phyloP scores from a whole-genome alignment of 2,797 vertebrate species.

The Pseudochirops corinnae region DNA sequence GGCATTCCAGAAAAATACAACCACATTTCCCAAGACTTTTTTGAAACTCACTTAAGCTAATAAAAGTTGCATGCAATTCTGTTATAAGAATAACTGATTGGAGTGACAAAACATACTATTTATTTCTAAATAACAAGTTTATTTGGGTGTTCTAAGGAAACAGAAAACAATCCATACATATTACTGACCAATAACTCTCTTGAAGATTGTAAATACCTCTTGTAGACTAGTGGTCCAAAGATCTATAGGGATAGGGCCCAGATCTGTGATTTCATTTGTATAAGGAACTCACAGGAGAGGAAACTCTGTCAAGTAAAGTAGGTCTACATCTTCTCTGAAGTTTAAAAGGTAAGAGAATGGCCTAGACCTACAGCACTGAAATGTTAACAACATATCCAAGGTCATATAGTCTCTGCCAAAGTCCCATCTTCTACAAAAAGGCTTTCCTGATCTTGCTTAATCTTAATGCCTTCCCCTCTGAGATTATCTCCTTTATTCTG shows the following conservation, averaged over 20 bases:
- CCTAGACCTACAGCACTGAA: not conserved
- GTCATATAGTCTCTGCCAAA: not conserved
- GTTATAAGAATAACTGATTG: slow-evolving; percentile 23
- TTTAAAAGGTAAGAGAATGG: not conserved
- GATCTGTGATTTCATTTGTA: not conserved
- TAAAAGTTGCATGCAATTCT: slow-evolving; percentile 35
- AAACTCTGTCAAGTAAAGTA: not conserved
- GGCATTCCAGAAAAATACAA: not conserved
- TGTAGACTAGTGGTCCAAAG: not conserved
- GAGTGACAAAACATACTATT: not conserved
- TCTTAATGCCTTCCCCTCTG: not conserved
- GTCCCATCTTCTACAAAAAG: not conserved
- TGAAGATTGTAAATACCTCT: not conserved
- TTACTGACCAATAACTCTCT: not conserved
- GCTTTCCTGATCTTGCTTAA: not conserved
- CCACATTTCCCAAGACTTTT: slow-evolving; percentile 1
- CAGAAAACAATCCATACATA: not conserved
- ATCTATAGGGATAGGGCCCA: not conserved
- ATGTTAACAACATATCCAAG: not conserved
- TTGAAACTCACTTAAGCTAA: slow-evolving; percentile 25
- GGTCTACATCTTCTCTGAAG: not conserved
- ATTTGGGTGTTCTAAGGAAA: slow-evolving; percentile 24
- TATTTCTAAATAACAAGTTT: not conserved
- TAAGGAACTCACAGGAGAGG: not conserved
- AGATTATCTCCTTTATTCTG: not conserved